Evolutionary conservation across 2,888 invertebrate species (phyloP).

Genomic region (Stenodera caucasica): DNA sequence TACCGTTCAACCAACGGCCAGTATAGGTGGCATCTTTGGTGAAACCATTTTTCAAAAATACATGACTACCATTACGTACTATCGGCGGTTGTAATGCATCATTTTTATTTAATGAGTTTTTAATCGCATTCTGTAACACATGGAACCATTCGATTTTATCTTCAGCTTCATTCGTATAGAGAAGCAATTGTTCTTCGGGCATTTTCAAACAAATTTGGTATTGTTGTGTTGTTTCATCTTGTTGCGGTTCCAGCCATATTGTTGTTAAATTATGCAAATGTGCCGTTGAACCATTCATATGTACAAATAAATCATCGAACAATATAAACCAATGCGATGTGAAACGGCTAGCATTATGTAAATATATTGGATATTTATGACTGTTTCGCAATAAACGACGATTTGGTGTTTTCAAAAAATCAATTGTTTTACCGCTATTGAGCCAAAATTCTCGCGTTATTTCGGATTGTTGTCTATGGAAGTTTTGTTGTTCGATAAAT

Average conservation of each 20-base stretch:
- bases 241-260: constrained; percentile 77
- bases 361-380: constrained; percentile 67
- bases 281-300: constrained; percentile 69
- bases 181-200: constrained; percentile 75
- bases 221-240: constrained; percentile 64
- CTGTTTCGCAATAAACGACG: constrained; percentile 81
- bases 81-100: constrained; percentile 68
- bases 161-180: constrained; percentile 67
- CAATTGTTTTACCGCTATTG: constrained; percentile 64
- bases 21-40: constrained; percentile 79
- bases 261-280: constrained; percentile 70
- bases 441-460: constrained; percentile 75
- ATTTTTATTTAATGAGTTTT: constrained; percentile 64
- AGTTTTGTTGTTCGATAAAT: constrained; percentile 66
- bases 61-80: constrained; percentile 74
- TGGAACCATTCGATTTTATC: constrained; percentile 81
- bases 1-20: constrained; percentile 81
- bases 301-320: constrained; percentile 79
- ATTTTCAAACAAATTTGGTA: constrained; percentile 71
- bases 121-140: constrained; percentile 73
- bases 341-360: constrained; percentile 72
- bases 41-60: constrained; percentile 68
- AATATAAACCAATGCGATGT: constrained; percentile 80
- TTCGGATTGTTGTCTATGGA: constrained; percentile 67
- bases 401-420: constrained; percentile 65